Evolutionary conservation across 1,140 invertebrate genomes (phyloP).

Genomic region (Latrodectus geometricus): DNA sequence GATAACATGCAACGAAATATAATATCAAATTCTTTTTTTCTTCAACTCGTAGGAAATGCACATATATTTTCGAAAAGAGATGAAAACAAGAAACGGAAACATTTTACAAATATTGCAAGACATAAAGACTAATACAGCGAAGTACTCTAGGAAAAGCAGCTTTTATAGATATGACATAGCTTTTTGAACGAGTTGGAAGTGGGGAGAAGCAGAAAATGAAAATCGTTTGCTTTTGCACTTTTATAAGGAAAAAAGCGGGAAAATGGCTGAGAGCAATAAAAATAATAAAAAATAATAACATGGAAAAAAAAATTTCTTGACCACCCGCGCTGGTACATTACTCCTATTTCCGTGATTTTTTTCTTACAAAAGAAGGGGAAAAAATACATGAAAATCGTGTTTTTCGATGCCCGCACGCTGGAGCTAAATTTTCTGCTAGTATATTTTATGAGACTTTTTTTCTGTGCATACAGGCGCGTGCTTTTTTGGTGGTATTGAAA

Average conservation of each 20-base stretch:
- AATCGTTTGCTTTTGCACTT: slow-evolving; percentile 7
- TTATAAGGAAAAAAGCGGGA: neutral
- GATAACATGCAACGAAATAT: slow-evolving; percentile 29
- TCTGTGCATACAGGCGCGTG: neutral
- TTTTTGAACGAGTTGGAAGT: neutral
- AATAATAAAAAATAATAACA: neutral
- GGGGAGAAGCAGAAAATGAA: slow-evolving; percentile 5
- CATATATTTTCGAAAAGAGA: neutral
- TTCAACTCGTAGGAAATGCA: neutral
- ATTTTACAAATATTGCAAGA: slow-evolving; percentile 51
- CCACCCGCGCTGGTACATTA: neutral
- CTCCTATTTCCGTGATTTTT: slow-evolving; percentile 34
- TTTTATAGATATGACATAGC: slow-evolving; percentile 54
- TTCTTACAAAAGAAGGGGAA: too few relatives aligned
- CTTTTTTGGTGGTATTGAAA: slow-evolving; percentile 40
- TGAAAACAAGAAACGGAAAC: neutral
- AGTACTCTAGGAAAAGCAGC: slow-evolving; percentile 42
- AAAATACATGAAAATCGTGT: slow-evolving; percentile 46
- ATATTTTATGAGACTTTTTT: slow-evolving; percentile 44
- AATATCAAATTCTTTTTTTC: neutral
- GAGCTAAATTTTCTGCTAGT: slow-evolving; percentile 31
- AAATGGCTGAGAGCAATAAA: neutral
- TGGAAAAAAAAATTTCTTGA: slow-evolving; percentile 24
- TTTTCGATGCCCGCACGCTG: slow-evolving; percentile 49
- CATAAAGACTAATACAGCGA: slow-evolving; percentile 44